Evolutionary conservation across 2,888 invertebrate species (phyloP).

Genomic region (Gasteruption jaculator): DNA sequence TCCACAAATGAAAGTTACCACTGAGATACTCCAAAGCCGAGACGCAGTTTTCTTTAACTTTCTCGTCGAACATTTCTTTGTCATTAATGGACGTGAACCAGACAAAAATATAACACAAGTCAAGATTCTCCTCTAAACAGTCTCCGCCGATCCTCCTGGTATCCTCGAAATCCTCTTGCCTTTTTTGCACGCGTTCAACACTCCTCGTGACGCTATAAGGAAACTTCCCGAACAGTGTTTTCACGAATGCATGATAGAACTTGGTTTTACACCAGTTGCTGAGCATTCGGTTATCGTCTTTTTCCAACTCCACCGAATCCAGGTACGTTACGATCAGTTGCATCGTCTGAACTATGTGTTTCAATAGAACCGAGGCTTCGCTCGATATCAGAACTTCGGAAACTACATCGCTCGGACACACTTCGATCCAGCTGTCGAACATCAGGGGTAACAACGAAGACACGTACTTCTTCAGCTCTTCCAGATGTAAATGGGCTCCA

Average conservation of each 20-base stretch:
- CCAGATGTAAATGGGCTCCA: constrained; percentile 54
- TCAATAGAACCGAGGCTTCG: constrained; percentile 64
- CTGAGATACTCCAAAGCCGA: constrained; percentile 55
- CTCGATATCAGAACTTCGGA: constrained; percentile 56
- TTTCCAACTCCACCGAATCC: constrained; percentile 33
- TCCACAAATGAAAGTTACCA: constrained; percentile 41
- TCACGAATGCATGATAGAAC: constrained; percentile 56
- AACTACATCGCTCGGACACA: constrained; percentile 55
- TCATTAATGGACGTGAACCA: constrained; percentile 51
- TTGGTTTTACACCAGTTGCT: constrained; percentile 55
- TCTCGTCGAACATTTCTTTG: constrained; percentile 52
- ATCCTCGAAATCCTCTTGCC: constrained; percentile 47
- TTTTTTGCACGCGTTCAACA: constrained; percentile 37
- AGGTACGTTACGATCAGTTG: constrained; percentile 58
- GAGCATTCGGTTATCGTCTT: constrained; percentile 18
- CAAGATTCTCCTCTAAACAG: constrained; percentile 57
- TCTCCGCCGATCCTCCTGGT: constrained; percentile 46
- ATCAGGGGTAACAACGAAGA: constrained; percentile 71
- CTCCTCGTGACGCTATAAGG: constrained; percentile 56
- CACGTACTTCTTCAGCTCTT: constrained; percentile 60
- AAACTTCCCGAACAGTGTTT: constrained; percentile 58
- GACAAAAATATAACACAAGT: constrained; percentile 50
- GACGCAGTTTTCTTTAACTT: constrained; percentile 41
- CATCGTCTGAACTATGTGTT: constrained; percentile 62
- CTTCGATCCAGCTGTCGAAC: constrained; percentile 82